Conservation (phyloP, 1,140 invertebrate genomes). For the Anthonomus grandis region DNA sequence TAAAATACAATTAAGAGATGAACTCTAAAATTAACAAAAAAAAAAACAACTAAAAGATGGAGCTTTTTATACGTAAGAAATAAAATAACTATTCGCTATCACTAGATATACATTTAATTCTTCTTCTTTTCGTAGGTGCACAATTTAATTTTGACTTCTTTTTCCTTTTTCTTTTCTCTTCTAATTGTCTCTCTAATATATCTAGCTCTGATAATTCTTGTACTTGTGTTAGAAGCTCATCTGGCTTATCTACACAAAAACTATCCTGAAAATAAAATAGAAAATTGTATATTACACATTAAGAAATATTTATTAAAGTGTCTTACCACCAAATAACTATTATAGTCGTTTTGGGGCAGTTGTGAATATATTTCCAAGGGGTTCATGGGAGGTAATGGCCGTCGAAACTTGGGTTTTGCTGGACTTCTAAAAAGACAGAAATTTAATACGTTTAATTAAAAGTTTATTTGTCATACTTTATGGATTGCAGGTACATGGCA, state of each 20-base stretch:
- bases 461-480: constrained; percentile 28
- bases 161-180: constrained; percentile 34
- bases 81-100: constrained; percentile 28
- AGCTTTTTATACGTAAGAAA: not conserved
- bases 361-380: constrained; percentile 38
- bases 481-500: constrained; percentile 40
- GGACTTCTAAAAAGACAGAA: constrained; percentile 30
- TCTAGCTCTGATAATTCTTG: constrained; percentile 37
- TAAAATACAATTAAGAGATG: too few species aligned
- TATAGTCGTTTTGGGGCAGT: constrained; percentile 24
- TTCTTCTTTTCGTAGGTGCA: constrained; percentile 30
- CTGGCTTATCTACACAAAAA: constrained; percentile 37
- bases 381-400: constrained; percentile 17
- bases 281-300: not conserved
- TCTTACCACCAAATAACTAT: constrained; percentile 40
- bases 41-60: not conserved
- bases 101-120: constrained; percentile 24
- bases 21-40: too few species aligned
- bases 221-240: constrained; percentile 21
- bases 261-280: constrained; percentile 39
- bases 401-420: constrained; percentile 30
- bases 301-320: not conserved
- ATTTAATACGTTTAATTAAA: not conserved
- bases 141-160: constrained; percentile 10
- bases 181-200: constrained; percentile 37